Conservation (phyloP, 2,113 vertebrate species). For the Trinectes maculatus region DNA sequence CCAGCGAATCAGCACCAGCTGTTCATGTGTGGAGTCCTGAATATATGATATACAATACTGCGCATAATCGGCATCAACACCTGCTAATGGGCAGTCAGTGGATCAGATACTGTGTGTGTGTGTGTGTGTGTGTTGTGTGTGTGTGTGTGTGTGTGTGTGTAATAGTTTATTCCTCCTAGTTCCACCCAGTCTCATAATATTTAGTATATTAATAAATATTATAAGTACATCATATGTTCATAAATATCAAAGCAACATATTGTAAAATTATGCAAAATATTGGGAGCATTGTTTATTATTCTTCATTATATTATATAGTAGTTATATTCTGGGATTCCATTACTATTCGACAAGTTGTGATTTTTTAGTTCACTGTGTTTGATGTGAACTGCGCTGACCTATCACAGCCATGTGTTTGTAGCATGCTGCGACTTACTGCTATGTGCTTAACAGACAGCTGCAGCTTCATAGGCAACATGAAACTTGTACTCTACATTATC, state of each 20-base stretch:
- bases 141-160: too few species aligned
- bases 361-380: conserved; percentile 15
- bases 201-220: background rate
- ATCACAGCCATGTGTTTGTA: conserved; percentile 32
- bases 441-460: conserved; percentile 37
- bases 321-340: background rate
- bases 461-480: conserved; percentile 31
- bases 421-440: conserved; percentile 42
- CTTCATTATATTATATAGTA: too few species aligned
- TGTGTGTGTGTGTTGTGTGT: too few species aligned
- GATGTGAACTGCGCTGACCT: conserved; percentile 14
- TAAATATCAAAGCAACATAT: background rate
- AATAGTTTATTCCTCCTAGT: too few species aligned
- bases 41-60: conserved; percentile 15
- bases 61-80: background rate
- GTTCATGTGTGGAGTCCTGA: conserved; percentile 6
- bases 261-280: background rate
- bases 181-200: background rate
- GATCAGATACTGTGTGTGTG: too few species aligned
- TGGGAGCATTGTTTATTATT: too few species aligned
- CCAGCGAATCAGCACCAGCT: conserved; percentile 10
- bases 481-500: conserved; percentile 25
- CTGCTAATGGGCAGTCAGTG: background rate
- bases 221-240: too few species aligned
- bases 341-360: conserved; percentile 11